phyloP scores from a whole-genome alignment of 2,888 invertebrate genomes.

The Acrobasis suavella region DNA sequence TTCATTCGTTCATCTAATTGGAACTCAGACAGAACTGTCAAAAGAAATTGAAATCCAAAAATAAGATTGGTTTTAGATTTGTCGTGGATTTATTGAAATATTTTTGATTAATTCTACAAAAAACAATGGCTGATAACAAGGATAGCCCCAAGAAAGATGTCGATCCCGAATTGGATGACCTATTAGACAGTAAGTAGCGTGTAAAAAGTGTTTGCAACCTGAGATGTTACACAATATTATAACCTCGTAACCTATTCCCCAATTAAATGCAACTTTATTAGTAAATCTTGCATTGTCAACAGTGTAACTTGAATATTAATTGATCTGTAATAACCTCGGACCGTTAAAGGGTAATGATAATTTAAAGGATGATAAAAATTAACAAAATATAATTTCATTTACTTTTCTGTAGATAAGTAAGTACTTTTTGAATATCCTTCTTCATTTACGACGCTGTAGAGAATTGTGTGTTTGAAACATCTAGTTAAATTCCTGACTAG shows the following conservation, averaged over 20 bases:
- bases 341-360: neutral
- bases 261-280: slow-evolving; percentile 27
- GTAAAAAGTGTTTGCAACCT: slow-evolving; percentile 30
- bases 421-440: too few species aligned
- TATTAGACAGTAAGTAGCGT: slow-evolving; percentile 88
- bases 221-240: slow-evolving; percentile 56
- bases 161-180: slow-evolving; percentile 88
- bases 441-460: too few species aligned
- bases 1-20: slow-evolving; percentile 8
- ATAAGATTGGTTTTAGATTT: neutral
- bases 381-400: neutral
- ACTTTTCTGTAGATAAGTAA: too few species aligned
- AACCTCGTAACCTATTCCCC: slow-evolving; percentile 46
- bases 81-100: slow-evolving; percentile 13
- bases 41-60: slow-evolving; percentile 8
- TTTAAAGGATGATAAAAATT: neutral
- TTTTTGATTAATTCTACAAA: slow-evolving; percentile 9
- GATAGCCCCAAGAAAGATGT: slow-evolving; percentile 61
- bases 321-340: neutral
- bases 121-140: slow-evolving; percentile 70
- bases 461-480: too few species aligned
- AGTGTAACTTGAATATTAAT: neutral
- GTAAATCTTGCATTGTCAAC: slow-evolving; percentile 6
- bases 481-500: too few species aligned
- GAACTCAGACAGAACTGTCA: slow-evolving; percentile 3